These are phyloP conservation scores for Syrista parreyssii DNA, from an alignment of 2,888 invertebrate genomes.

Conservation along the genomic window DNA sequence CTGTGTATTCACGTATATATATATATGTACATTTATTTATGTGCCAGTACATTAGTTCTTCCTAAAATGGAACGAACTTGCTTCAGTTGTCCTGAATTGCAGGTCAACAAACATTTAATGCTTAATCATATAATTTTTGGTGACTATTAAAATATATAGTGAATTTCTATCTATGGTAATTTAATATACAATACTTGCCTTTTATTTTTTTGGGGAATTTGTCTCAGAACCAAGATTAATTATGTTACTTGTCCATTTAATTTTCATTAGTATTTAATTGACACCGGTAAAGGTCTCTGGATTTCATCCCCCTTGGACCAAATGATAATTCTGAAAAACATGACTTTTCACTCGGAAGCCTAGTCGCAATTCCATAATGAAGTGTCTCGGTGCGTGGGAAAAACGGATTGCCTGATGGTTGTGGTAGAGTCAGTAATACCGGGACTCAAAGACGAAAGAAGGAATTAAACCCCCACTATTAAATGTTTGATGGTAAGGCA, in stretches of 20 bases:
- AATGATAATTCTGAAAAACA: constrained; percentile 30
- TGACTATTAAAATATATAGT: background rate
- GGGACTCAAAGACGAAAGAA: constrained; percentile 44
- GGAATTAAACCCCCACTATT: constrained; percentile 55
- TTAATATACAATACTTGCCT: background rate
- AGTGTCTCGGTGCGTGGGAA: constrained; percentile 31
- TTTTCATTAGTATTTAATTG: background rate
- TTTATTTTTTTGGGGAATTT: background rate
- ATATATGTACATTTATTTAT: background rate
- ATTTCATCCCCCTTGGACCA: background rate
- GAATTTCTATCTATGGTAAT: background rate
- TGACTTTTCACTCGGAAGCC: constrained; percentile 43
- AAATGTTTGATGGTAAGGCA: constrained; percentile 40
- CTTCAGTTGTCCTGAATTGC: background rate
- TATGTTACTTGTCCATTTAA: background rate
- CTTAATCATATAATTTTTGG: no score
- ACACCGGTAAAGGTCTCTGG: background rate
- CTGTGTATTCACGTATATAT: background rate
- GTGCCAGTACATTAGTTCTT: background rate
- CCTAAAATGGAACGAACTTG: background rate
- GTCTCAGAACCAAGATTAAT: background rate
- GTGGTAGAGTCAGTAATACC: constrained; percentile 10
- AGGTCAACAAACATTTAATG: background rate
- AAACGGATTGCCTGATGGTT: constrained; percentile 15
- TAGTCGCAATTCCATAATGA: constrained; percentile 6